Percentiles rank a stretch among this genome's conserved stretches.
Evolutionary conservation across 2,113 vertebrate genomes (phyloP).

Genomic region (Ictalurus punctatus): DNA sequence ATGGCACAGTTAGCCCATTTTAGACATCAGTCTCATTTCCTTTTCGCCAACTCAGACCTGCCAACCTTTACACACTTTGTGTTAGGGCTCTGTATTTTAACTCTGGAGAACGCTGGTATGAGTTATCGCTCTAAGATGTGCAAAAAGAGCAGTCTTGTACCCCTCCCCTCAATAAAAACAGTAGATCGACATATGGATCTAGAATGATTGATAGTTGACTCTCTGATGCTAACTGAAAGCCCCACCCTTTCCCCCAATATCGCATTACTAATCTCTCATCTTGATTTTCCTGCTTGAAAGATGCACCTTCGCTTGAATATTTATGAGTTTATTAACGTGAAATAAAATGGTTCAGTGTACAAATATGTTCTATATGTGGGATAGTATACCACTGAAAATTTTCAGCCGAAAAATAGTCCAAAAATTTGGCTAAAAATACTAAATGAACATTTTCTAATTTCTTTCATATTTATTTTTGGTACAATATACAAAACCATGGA

Average conservation of each 20-base stretch:
- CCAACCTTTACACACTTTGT: not conserved
- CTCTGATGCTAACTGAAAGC: not conserved
- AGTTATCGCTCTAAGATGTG: not conserved
- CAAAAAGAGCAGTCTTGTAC: not conserved
- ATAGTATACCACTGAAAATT: not conserved
- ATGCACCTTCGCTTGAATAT: not conserved
- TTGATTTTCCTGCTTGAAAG: not conserved
- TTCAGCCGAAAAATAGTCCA: not conserved
- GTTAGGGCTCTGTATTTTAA: not conserved
- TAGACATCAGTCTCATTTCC: constrained; percentile 18
- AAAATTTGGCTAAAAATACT: too few species aligned
- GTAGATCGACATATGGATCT: not conserved
- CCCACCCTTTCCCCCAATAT: not conserved
- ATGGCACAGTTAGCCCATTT: constrained; percentile 18
- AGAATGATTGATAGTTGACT: not conserved
- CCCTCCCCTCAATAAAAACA: not conserved
- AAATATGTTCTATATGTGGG: too few species aligned
- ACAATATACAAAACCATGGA: not conserved
- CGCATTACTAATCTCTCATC: not conserved
- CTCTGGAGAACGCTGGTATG: too few species aligned
- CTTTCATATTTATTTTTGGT: not conserved
- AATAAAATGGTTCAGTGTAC: not conserved
- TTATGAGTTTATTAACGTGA: not conserved
- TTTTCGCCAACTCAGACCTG: not conserved
- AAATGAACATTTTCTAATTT: not conserved